Base-by-base conservation (phyloP, 2,113 vertebrate species). In the Himantopus leucocephalus region DNA sequence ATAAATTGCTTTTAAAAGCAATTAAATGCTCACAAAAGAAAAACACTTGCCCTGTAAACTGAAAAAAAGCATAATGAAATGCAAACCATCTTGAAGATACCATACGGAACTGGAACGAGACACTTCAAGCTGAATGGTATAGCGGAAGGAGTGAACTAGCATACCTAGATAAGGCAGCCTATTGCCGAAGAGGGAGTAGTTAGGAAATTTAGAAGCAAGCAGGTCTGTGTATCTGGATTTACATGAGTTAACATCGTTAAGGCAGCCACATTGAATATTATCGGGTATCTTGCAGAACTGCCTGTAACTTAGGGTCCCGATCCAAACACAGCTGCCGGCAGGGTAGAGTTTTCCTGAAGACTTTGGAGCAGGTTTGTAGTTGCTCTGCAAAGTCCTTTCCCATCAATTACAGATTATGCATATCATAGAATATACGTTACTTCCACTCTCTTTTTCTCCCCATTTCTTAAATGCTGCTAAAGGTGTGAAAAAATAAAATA, bases 21-120 rank as follows among this genome's bases (percentile, higher is more conserved):
- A 94, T 94, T 92, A 86, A 94, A 78, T 64, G 56, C 17, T 75
- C 18, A 59, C 83, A 90, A 85, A 95, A 92, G 37, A 78, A 94
- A 94, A 94, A 67, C n/a, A 62, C 30, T 95, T 79, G 35, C 53
- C 67, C 59, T 59, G 41, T 56, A 91, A 88, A 88, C 48, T 18
- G 55, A 39, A 53, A 41, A 52, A 39, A 87, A 74, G 10, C 2
- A 4, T 23, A 76, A 94, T 45, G 43, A 91, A 79, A 92, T 35
- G 45, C 52, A 93, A 86, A 87, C 88, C 45, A 14, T 82, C 37
- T 88, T 39, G 16, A 87, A 95, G 60, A 59, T 78, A 63, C 52
- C 35, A 34, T 45, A 85, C 3, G 0, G 76, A 43, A 45, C 88
- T 63, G 77, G 64, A 92, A 64, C 0, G 1, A 88, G 85, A 55